phyloP scores from a whole-genome alignment of 2,888 invertebrate species.

The Troides helena region DNA sequence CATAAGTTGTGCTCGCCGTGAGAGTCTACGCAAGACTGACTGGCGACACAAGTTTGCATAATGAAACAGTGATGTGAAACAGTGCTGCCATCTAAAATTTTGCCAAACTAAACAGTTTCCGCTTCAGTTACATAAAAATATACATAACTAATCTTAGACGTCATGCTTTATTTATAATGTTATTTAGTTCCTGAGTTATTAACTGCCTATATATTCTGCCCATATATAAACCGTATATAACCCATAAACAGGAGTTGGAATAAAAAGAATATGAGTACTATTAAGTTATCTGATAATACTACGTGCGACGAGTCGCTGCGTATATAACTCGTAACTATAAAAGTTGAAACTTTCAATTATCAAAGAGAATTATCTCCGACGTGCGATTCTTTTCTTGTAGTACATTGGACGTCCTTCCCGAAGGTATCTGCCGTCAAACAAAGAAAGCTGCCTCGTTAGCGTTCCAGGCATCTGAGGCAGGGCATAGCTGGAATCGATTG shows the following conservation, averaged over 20 bases:
- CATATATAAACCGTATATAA: not conserved
- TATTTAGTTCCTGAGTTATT: not conserved
- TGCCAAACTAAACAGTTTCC: too few relatives aligned
- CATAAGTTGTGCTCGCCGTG: too few relatives aligned
- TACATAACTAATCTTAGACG: too few relatives aligned
- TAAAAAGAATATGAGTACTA: too few relatives aligned
- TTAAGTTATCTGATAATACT: not conserved
- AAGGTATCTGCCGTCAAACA: constrained; percentile 39
- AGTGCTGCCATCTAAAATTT: too few relatives aligned
- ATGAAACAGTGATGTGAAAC: too few relatives aligned
- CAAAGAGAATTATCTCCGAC: constrained; percentile 22
- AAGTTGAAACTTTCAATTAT: constrained; percentile 8
- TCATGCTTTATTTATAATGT: too few relatives aligned
- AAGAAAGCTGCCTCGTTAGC: constrained; percentile 54
- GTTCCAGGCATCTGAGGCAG: constrained; percentile 44
- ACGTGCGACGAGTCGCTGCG: not conserved
- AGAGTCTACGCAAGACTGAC: too few relatives aligned
- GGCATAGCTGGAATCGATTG: constrained; percentile 57
- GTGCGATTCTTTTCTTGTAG: constrained; percentile 25
- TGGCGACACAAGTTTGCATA: too few relatives aligned
- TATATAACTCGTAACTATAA: not conserved
- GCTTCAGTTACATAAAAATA: too few relatives aligned
- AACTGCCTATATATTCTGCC: not conserved
- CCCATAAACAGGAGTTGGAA: too few relatives aligned
- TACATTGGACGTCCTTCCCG: constrained; percentile 37